Evolutionary conservation across 2,113 vertebrate species (phyloP), one percentile per base, ranked within the genome.

Genomic region (Centropus unirufus): DNA sequence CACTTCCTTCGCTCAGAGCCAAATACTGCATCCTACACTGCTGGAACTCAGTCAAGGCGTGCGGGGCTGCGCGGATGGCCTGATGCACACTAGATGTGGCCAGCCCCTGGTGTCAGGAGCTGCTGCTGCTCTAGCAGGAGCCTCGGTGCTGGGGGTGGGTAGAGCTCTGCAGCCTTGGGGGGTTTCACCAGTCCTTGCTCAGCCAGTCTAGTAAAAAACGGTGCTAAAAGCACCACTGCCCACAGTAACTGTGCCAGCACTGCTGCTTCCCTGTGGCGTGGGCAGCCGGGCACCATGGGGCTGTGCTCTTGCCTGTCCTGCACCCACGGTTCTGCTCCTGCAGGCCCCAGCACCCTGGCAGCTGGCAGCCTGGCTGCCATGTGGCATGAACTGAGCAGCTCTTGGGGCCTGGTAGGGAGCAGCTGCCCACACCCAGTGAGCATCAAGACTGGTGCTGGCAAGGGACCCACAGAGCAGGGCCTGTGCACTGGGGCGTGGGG

Each of bases 61-160:
- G 0, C 42, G 3, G 52, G 55, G 61, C 49, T 1, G 55, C 8
- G 5, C 0, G 2, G 16, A 7, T 1, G 3, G 59, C 20, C 59
- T 51, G 78, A 26, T 1, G 6, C 40, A 29, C 40, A 6, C 22
- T 3, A 2, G 72, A 51, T 1, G 1, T 1, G 70, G 44, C 19
- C 0, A 0, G 17, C 11, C 44, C 54, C 23, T 0, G 1, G 51
- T 21, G 29, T 12, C 3, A 1, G 7, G 8, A 4, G 3, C 63
- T 26, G 78, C 40, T 6, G 49, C 55, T 0, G 20, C 63, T 47
- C 27, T 22, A 9, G 52, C 27, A 6, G 49, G 27, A 44, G 13
- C 42, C 14, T 15, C 4, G 11, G 8, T 6, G 34, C 40, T 1
- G 14, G 3, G 42, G 40, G 62, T 6, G 8, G 39, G 69, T 52